Conservation (phyloP, 2,113 vertebrate species). For the Pseudopodoces humilis region DNA sequence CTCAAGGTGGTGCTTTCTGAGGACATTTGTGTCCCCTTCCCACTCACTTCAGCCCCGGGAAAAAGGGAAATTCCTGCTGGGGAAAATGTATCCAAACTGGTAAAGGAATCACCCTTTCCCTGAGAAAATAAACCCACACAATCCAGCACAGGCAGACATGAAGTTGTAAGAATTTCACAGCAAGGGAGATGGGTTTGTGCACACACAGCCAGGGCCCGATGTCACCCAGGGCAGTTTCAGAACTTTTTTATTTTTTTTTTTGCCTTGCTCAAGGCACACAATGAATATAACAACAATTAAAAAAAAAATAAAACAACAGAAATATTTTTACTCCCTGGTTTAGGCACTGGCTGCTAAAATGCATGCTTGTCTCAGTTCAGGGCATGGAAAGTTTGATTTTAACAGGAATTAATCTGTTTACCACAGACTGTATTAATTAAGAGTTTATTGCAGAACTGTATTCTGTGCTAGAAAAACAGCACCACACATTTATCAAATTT, state of each 20-base stretch:
- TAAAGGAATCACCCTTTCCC: neutral
- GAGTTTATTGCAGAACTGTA: constrained; percentile 26
- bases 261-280: neutral
- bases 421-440: constrained; percentile 61
- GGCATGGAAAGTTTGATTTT: constrained; percentile 63
- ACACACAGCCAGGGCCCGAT: neutral
- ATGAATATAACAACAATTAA: neutral
- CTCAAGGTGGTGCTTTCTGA: accelerated
- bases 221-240: neutral
- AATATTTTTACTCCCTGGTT: neutral
- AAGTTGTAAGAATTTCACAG: neutral
- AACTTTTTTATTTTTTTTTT: neutral
- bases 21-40: neutral
- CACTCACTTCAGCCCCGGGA: accelerated
- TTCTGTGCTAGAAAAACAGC: constrained; percentile 46
- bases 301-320: neutral
- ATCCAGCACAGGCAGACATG: neutral
- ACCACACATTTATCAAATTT: constrained; percentile 65
- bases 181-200: neutral
- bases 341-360: constrained; percentile 28
- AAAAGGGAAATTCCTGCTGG: neutral
- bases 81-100: neutral
- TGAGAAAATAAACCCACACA: neutral
- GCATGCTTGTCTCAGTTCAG: constrained; percentile 19
- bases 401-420: constrained; percentile 60